These are phyloP conservation scores for Bimastos eiseni DNA, from an alignment of 2,888 invertebrate genomes.

Conservation along the genomic window DNA sequence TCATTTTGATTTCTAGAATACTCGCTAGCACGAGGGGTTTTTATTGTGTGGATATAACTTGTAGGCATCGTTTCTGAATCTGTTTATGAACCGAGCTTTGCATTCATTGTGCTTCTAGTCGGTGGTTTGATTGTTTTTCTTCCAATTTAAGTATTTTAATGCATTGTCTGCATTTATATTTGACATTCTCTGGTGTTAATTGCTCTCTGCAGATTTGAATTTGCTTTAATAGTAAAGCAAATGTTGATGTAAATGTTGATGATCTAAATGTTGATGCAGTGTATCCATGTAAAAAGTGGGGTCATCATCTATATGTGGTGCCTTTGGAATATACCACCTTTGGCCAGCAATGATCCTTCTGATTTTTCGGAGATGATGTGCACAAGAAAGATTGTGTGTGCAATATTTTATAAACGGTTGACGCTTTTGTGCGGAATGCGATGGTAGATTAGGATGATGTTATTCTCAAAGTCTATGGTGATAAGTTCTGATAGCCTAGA, in stretches of 20 bases:
- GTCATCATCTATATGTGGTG: background rate
- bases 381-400: too few relatives aligned
- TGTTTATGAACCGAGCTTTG: background rate
- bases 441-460: too few relatives aligned
- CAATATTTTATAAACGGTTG: too few relatives aligned
- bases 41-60: background rate
- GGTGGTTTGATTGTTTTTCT: background rate
- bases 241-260: too few relatives aligned
- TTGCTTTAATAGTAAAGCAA: background rate
- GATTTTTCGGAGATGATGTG: too few relatives aligned
- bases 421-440: too few relatives aligned
- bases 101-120: background rate
- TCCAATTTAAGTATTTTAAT: too few relatives aligned
- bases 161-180: too few relatives aligned
- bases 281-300: background rate
- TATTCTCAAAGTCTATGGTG: too few relatives aligned
- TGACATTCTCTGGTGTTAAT: background rate
- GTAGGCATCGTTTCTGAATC: background rate
- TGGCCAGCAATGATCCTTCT: too few relatives aligned
- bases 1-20: background rate
- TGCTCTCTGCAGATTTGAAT: background rate
- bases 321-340: too few relatives aligned
- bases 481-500: too few relatives aligned
- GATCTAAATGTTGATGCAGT: background rate
- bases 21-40: background rate